These are phyloP conservation scores for Urocolius indicus DNA, from an alignment of 2,113 vertebrate species.

Conservation along the genomic window DNA sequence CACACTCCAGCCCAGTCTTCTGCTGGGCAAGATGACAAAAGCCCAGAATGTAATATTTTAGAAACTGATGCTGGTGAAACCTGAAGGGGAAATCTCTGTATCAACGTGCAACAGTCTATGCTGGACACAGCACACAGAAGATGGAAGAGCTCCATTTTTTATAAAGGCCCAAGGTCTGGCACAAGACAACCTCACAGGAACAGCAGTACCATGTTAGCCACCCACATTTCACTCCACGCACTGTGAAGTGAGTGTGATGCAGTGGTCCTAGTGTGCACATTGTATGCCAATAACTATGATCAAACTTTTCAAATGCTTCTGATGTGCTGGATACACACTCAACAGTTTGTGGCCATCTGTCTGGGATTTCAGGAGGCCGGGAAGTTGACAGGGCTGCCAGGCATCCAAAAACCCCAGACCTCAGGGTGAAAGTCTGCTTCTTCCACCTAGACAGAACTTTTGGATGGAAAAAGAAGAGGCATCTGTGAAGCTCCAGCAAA, in stretches of 20 bases:
- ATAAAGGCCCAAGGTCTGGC: neutral
- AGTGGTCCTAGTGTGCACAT: neutral
- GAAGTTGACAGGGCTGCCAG: neutral
- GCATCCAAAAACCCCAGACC: neutral
- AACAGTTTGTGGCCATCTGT: neutral
- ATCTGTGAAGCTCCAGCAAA: neutral
- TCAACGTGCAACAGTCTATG: neutral
- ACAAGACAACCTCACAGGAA: neutral
- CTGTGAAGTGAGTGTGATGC: neutral
- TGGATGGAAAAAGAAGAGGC: neutral
- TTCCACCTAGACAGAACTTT: neutral
- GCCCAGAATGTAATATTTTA: neutral
- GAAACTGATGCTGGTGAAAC: neutral
- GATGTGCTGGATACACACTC: neutral
- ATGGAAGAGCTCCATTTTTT: neutral
- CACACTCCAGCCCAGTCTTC: neutral
- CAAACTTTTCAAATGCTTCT: neutral
- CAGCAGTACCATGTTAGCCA: neutral
- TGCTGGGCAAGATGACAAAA: neutral
- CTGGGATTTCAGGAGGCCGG: neutral
- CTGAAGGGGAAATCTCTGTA: neutral
- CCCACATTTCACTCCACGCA: neutral
- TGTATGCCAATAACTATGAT: neutral
- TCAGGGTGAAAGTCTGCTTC: neutral
- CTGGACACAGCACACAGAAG: neutral